Evolutionary conservation across 2,113 vertebrate species (phyloP), one percentile per base, ranked within the genome.

Genomic region (Thunnus maccoyii): DNA sequence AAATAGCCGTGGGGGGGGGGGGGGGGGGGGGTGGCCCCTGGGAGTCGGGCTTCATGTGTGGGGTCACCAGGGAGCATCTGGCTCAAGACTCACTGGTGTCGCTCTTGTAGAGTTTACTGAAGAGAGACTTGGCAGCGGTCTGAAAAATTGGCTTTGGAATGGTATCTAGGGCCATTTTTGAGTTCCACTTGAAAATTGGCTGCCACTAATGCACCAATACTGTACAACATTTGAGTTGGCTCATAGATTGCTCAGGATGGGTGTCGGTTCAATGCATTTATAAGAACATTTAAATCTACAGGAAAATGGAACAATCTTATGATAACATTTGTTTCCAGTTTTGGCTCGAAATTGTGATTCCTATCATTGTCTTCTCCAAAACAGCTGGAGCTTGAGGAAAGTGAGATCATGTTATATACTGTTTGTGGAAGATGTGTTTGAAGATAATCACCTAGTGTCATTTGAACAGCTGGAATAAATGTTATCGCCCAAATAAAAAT

Each of bases 1-100:
- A 92, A 87, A 77, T 36, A 44, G n/a, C 32, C n/a, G 22, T 22
- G 22, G 9, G 36, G 36, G 36, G 36, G 32, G 5, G 10, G 22
- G 9, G 36, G 36, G 36, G 36, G 32, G 22, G 9, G 36, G 36
- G 36, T 8, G 32, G 72, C n/a, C 36, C 70, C 44, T 17, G 47
- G 65, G 67, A 83, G 70, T 20, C 7, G 22, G 63, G 8, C 70
- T 69, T 84, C 72, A 86, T 60, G 62, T 78, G 41, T 25, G 73
- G 57, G 72, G 68, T 73, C 75, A 83, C 10, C 5, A 10, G 58
- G 48, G 70, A 87, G 70, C 74, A 82, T 79, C 72, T 83, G 62
- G 57, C 17, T 70, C 47, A 61, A 32, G 14, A 47, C 68, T 56
- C 54, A 61, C 46, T 22, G 63, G 14, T 64, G 32, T 77, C 41